Base-by-base conservation (phyloP, 2,888 invertebrate species). In the Chalcosyrphus nemorum region DNA sequence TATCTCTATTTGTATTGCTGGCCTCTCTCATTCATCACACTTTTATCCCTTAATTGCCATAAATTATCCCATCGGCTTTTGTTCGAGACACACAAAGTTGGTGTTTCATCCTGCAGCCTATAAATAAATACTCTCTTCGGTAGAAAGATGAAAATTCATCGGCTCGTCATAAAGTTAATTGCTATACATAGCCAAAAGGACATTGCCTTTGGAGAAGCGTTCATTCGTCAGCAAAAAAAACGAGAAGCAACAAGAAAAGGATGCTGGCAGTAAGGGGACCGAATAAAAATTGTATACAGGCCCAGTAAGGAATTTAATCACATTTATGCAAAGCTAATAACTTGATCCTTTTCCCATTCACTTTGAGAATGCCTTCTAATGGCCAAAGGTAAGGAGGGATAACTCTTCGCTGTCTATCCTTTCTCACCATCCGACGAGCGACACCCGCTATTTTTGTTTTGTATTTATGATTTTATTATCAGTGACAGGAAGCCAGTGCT, bases 281-380 rank as follows among this genome's bases (percentile, higher is more conserved):
- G 11, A 52, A 1, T 4, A 54, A 32, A 19, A 21, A 29, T 29
- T n/a, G 13, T 21, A 17, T 61, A 41, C 52, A 50, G n/a, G 9
- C 35, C 19, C 24, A 54, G 76, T 52, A 41, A 45, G 38, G 13
- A 77, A 72, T 77, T 71, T 65, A 77, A 82, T 82, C 54, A 59
- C 65, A 71, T 81, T 72, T 72, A 82, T 77, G 77, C 71, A 61
- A 75, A 82, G 71, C 81, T 77, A 47, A 72, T 77, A 72, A 72
- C 81, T 72, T 77, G 72, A 81, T 77, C 77, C 71, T 66, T 72
- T 59, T 29, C 41, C 57, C 50, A 66, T 75, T 66, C 32, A 66
- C 56, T 61, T 35, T 52, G 45, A 68, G 43, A 68, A 74, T 17
- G 52, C 54, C 52, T 54, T 61, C 57, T 32, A 41, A 50, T 59